Conservation (phyloP, 2,888 invertebrate genomes). For the Synanthedon andrenaeformis region DNA sequence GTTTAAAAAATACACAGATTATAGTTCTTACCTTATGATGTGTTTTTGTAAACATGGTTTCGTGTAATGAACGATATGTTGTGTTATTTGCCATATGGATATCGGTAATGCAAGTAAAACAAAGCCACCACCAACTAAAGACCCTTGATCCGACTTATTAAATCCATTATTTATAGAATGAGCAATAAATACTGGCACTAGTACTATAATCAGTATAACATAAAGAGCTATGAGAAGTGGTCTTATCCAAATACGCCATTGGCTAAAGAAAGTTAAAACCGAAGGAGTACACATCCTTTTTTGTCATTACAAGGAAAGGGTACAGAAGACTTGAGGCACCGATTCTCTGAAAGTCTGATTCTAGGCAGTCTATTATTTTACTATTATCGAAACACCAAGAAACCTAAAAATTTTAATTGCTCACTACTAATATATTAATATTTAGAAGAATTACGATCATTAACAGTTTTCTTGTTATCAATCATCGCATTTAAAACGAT, state of each 20-base stretch:
- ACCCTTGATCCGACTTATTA: slow-evolving; percentile 81
- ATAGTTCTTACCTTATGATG: slow-evolving; percentile 80
- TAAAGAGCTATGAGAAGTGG: slow-evolving; percentile 86
- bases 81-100: slow-evolving; percentile 94
- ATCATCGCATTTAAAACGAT: too few relatives aligned
- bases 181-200: slow-evolving; percentile 85
- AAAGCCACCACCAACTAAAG: slow-evolving; percentile 90
- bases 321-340: background rate
- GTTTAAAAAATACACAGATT: too few relatives aligned
- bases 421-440: too few relatives aligned
- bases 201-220: slow-evolving; percentile 82
- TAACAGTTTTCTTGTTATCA: too few relatives aligned
- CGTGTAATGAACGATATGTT: slow-evolving; percentile 93
- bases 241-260: slow-evolving; percentile 92
- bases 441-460: too few relatives aligned
- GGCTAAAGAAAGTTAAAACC: slow-evolving; percentile 45
- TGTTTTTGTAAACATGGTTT: slow-evolving; percentile 93
- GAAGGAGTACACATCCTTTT: slow-evolving; percentile 51
- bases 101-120: slow-evolving; percentile 91
- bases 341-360: too few relatives aligned
- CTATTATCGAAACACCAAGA: too few relatives aligned
- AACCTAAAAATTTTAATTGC: too few relatives aligned
- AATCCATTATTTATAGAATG: slow-evolving; percentile 86
- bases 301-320: background rate
- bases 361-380: too few relatives aligned